Conservation (phyloP, 1,140 invertebrate species). For the Gonioctena quinquepunctata region DNA sequence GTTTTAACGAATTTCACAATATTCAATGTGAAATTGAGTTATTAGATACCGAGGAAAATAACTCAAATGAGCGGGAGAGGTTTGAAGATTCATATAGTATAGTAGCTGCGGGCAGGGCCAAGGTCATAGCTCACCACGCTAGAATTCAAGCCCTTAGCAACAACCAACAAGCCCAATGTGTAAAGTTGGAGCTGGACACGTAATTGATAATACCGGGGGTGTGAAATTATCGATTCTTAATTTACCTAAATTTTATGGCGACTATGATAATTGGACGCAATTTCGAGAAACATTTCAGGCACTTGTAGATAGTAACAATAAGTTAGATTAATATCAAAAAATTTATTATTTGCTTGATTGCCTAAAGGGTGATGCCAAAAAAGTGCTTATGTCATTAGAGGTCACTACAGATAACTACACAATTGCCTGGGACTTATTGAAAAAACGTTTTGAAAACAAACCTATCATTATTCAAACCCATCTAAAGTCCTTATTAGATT, state of each 20-base stretch:
- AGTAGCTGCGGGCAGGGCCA: too few species aligned
- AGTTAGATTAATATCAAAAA: background rate
- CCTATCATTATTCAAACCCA: slow-evolving; percentile 33
- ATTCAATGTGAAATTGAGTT: too few species aligned
- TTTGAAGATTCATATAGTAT: too few species aligned
- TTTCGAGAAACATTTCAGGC: slow-evolving; percentile 13
- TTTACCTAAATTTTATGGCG: slow-evolving; percentile 13
- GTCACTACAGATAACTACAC: slow-evolving; percentile 39
- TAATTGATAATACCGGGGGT: too few species aligned
- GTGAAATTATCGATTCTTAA: too few species aligned
- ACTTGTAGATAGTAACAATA: slow-evolving; percentile 12
- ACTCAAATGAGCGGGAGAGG: too few species aligned
- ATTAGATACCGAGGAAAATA: too few species aligned
- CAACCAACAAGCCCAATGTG: too few species aligned
- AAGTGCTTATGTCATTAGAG: slow-evolving; percentile 35
- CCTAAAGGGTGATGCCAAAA: slow-evolving; percentile 29
- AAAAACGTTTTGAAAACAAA: slow-evolving; percentile 41
- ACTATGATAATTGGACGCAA: slow-evolving; percentile 8
- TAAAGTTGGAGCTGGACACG: too few species aligned
- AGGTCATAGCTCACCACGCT: too few species aligned
- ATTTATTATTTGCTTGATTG: slow-evolving; percentile 14
- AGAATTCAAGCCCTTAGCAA: too few species aligned
- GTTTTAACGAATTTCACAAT: too few species aligned
- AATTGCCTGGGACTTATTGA: slow-evolving; percentile 35
- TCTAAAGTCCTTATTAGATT: slow-evolving; percentile 29